Percentiles rank a stretch among this genome's conserved stretches.
Conservation (phyloP, 2,888 invertebrate genomes). For the Nasonovia ribisnigri region DNA sequence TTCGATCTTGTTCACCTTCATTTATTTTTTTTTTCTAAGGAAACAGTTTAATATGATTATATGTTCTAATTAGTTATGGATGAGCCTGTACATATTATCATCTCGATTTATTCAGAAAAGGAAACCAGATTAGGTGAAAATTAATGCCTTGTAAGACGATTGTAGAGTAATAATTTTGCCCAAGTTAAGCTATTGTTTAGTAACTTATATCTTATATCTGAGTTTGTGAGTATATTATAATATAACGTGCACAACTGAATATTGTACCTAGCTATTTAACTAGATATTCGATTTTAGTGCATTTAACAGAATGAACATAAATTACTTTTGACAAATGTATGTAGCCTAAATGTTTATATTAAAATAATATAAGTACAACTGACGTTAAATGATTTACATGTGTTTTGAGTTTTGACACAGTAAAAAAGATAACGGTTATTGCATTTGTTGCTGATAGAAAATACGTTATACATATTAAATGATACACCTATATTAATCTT, state of each 20-base stretch:
- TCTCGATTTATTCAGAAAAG: neutral
- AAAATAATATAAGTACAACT: neutral
- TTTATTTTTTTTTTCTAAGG: neutral
- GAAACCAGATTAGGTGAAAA: neutral
- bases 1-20: neutral
- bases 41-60: neutral
- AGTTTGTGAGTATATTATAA: neutral
- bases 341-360: neutral
- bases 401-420: neutral
- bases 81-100: neutral
- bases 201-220: neutral
- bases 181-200: neutral
- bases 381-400: neutral
- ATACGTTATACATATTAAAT: neutral
- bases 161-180: neutral
- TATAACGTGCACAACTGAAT: neutral
- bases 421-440: neutral
- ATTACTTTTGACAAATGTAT: neutral
- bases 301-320: neutral
- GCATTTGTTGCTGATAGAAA: neutral
- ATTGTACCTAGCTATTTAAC: neutral
- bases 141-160: neutral
- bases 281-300: neutral
- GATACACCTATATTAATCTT: neutral
- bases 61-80: neutral